Evolutionary conservation across 2,113 vertebrate species (phyloP).

Genomic region (Eptesicus fuscus): DNA sequence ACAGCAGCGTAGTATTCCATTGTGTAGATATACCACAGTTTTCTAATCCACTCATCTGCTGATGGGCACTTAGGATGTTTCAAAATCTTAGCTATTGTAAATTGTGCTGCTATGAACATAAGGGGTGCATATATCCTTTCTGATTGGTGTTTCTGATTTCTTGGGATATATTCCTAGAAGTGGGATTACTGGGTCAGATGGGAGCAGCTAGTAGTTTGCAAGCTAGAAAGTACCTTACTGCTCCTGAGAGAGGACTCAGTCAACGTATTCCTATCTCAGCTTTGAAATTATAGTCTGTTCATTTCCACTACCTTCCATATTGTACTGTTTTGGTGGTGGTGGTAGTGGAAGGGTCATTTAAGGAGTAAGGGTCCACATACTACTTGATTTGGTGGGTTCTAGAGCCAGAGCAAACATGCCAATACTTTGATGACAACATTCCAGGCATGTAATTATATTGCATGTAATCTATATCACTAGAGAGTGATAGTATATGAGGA

Average conservation of each 20-base stretch:
- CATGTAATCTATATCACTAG: neutral
- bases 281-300: neutral
- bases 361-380: neutral
- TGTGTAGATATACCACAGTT: too few species aligned
- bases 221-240: neutral
- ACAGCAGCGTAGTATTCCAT: too few species aligned
- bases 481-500: conserved; percentile 17
- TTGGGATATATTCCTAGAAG: neutral
- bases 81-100: too few species aligned
- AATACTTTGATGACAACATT: neutral
- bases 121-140: neutral
- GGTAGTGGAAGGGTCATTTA: neutral
- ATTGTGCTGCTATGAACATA: neutral
- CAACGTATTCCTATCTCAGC: neutral
- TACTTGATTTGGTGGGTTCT: neutral
- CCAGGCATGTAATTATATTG: neutral
- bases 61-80: too few species aligned
- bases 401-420: neutral
- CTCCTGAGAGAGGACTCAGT: neutral
- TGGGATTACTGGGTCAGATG: neutral
- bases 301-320: neutral
- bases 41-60: too few species aligned
- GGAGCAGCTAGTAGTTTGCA: neutral
- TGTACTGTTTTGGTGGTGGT: conserved; percentile 22
- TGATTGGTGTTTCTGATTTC: neutral